Evolutionary conservation across 1,140 invertebrate genomes (phyloP).

Genomic region (Drosophila nasuta): DNA sequence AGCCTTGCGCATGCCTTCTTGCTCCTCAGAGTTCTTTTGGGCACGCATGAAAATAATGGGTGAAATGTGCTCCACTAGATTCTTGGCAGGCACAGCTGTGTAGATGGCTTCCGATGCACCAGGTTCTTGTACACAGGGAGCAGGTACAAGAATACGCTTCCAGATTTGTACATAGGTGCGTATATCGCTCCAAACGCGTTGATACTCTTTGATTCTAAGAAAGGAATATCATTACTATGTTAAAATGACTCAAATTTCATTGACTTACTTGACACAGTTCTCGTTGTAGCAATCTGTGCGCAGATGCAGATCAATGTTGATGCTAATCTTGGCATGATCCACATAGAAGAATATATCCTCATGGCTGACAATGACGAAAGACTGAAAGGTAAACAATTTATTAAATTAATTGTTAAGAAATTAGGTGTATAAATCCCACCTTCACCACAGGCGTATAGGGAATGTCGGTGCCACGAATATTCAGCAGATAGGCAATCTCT

Average conservation of each 20-base stretch:
- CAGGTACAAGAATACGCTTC: conserved; percentile 89
- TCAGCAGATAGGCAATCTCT: conserved; percentile 97
- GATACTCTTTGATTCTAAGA: conserved; percentile 89
- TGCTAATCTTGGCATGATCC: conserved; percentile 87
- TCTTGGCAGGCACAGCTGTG: conserved; percentile 87
- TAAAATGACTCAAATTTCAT: background rate
- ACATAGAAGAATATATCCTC: conserved; percentile 88
- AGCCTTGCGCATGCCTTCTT: conserved; percentile 93
- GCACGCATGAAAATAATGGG: conserved; percentile 93
- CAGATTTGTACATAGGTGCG: conserved; percentile 88
- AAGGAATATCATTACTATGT: background rate
- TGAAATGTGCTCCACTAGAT: conserved; percentile 87
- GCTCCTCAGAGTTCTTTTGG: conserved; percentile 94
- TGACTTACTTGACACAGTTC: conserved; percentile 88
- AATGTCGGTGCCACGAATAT: conserved; percentile 96
- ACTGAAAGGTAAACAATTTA: conserved; percentile 51
- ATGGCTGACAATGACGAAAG: conserved; percentile 91
- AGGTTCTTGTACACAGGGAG: conserved; percentile 88
- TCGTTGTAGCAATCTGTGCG: conserved; percentile 87
- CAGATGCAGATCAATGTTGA: conserved; percentile 86
- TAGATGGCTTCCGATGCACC: conserved; percentile 92
- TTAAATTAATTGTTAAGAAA: too few relatives aligned
- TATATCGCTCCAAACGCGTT: conserved; percentile 89
- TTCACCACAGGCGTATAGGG: conserved; percentile 93
- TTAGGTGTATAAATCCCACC: conserved; percentile 18